These are phyloP conservation scores for Forbesichthys papilliferus DNA, from an alignment of 2,113 vertebrate genomes.

Conservation along the genomic window DNA sequence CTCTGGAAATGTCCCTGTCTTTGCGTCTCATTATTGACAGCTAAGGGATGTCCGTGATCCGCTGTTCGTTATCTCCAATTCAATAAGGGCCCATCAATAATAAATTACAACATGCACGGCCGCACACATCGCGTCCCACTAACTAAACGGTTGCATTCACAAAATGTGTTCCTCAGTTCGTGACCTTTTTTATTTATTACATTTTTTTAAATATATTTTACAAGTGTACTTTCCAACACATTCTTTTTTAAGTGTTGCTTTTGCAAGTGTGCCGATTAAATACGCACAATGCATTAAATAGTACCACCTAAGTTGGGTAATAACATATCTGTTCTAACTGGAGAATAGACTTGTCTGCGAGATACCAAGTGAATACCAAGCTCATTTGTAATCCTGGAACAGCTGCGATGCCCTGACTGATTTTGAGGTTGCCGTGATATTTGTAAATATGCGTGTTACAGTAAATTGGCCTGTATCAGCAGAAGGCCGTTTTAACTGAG, in stretches of 20 bases:
- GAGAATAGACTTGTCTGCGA: too few species aligned
- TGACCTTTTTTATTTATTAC: too few species aligned
- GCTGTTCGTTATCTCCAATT: constrained; percentile 47
- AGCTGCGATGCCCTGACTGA: constrained; percentile 13
- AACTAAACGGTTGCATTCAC: constrained; percentile 6
- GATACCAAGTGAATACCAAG: too few species aligned
- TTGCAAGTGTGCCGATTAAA: too few species aligned
- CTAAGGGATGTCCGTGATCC: constrained; percentile 64
- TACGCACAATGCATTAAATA: too few species aligned
- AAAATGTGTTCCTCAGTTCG: too few species aligned
- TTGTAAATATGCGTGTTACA: constrained; percentile 48
- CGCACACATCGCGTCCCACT: constrained; percentile 15
- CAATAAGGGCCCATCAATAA: constrained; percentile 46
- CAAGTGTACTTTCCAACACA: too few species aligned
- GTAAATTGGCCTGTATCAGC: constrained; percentile 56
- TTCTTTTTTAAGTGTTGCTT: too few species aligned
- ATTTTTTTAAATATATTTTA: too few species aligned
- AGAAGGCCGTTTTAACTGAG: constrained; percentile 42
- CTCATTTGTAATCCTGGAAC: neutral
- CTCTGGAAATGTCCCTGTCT: constrained; percentile 67
- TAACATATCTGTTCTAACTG: too few species aligned
- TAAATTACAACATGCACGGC: constrained; percentile 49
- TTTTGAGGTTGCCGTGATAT: constrained; percentile 22
- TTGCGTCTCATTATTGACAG: constrained; percentile 69
- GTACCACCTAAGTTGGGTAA: too few species aligned